A percentile compares a stretch with the other conserved stretches of the same genome.
Evolutionary conservation across 2,888 invertebrate species (phyloP).

Genomic region (Drosophila neonasuta): DNA sequence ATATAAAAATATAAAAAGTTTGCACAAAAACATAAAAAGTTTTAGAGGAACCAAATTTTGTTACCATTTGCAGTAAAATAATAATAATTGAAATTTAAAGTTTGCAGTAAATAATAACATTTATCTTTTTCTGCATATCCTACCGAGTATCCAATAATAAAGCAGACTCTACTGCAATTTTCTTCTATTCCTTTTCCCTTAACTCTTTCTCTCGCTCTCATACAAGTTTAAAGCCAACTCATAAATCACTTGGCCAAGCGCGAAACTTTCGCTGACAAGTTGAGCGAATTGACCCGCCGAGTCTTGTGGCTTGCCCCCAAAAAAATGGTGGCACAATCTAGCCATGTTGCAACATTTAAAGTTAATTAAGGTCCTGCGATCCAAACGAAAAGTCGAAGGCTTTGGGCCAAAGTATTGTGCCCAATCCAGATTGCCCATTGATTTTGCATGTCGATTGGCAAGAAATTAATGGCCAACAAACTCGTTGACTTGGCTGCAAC

Average conservation of each 20-base stretch:
- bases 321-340: conserved; percentile 25
- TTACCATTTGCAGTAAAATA: too few species aligned
- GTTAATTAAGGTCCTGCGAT: conserved; percentile 64
- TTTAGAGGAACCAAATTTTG: too few species aligned
- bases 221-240: neutral
- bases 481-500: conserved; percentile 44
- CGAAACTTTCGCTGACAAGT: conserved; percentile 61
- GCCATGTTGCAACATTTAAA: conserved; percentile 46
- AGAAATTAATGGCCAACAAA: conserved; percentile 59
- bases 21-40: too few species aligned
- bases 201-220: conserved; percentile 16
- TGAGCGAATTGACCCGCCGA: conserved; percentile 57
- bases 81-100: too few species aligned
- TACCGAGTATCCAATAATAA: neutral
- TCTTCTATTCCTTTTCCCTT: neutral
- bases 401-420: neutral
- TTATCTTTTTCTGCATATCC: too few species aligned
- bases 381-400: conserved; percentile 2
- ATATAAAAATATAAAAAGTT: too few species aligned
- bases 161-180: neutral
- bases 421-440: conserved; percentile 35
- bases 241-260: conserved; percentile 47
- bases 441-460: conserved; percentile 66
- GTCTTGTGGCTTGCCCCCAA: conserved; percentile 16
- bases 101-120: too few species aligned